Evolutionary conservation across 2,888 invertebrate species (phyloP).

Genomic region (Therioaphis trifolii): DNA sequence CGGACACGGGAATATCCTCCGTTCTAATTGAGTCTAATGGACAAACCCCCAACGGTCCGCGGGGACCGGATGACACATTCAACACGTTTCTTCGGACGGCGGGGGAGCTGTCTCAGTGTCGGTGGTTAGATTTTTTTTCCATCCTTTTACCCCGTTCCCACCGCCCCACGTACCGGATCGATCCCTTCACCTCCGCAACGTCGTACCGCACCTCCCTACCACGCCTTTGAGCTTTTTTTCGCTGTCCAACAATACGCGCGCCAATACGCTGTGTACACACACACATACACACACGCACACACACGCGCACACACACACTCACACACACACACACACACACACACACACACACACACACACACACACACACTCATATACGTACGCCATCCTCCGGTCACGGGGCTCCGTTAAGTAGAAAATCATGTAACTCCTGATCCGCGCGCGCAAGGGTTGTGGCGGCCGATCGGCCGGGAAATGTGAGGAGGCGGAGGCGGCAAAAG

Average conservation of each 20-base stretch:
- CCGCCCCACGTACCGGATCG: background rate
- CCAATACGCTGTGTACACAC: background rate
- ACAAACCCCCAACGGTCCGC: conserved; percentile 46
- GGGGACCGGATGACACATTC: conserved; percentile 60
- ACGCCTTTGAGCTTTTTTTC: conserved; percentile 28
- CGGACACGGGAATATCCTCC: conserved; percentile 53
- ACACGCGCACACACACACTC: background rate
- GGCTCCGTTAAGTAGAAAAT: conserved; percentile 57
- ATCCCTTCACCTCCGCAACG: background rate
- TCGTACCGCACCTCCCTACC: background rate
- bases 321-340: background rate
- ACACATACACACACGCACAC: background rate
- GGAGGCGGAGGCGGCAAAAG: conserved; percentile 29
- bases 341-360: too few relatives aligned
- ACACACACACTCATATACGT: too few relatives aligned
- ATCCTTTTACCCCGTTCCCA: background rate
- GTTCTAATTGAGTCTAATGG: conserved; percentile 62
- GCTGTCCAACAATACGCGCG: conserved; percentile 36
- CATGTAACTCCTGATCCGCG: conserved; percentile 51
- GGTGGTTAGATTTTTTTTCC: conserved; percentile 54
- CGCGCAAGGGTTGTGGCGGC: conserved; percentile 44
- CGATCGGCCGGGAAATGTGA: conserved; percentile 37
- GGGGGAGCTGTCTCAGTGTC: conserved; percentile 46
- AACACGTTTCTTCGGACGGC: conserved; percentile 53
- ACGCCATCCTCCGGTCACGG: conserved; percentile 40